Evolutionary conservation across 2,113 vertebrate species (phyloP), one percentile per base, ranked within the genome.

Genomic region (Trogon melanurus): DNA sequence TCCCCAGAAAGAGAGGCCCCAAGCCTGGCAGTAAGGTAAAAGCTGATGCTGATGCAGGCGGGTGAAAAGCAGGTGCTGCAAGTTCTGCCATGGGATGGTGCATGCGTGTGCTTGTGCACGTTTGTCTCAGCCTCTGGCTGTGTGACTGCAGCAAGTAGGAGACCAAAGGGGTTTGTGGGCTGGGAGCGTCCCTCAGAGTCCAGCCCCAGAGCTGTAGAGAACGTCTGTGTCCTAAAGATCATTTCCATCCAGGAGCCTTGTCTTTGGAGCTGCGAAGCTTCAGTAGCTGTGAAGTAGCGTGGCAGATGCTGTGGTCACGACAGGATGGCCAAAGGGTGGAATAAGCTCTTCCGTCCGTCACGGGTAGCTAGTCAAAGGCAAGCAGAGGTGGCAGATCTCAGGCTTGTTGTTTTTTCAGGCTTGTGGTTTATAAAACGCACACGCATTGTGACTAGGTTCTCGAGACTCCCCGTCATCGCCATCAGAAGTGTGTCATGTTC

Each of bases 1-100:
- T 99, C 95, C 99, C 99, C 96, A 99, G 99, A 98, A 99, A 99
- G 97, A 98, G 99, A 95, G 99, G 99, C 65, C 99, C 99, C 86
- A 99, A 99, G 97, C 99, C 99, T 75, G 99, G 99, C 97, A 99
- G 98, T 96, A 99, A 99, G 99, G 99, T 99, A 98, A 97, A 97
- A 93, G 95, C 96, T 97, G 94, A 93, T 92, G 95, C 95, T 95
- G 95, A 93, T 32, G 89, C 94, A 96, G 96, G 96, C 93, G 89
- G 85, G 93, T 96, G 92, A 84, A 83, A 84, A 90, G 88, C 90
- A 95, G 88, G 87, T 64, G 96, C 93, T 94, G 96, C 83, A 91
- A 36, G 79, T 89, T 57, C 87, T 93, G 93, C 91, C 90, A 61
- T 16, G 89, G 89, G 94, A 48, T 70, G 84, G 65, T 91, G 93